phyloP scores from a whole-genome alignment of 2,113 vertebrate genomes.

The Chiloscyllium plagiosum region DNA sequence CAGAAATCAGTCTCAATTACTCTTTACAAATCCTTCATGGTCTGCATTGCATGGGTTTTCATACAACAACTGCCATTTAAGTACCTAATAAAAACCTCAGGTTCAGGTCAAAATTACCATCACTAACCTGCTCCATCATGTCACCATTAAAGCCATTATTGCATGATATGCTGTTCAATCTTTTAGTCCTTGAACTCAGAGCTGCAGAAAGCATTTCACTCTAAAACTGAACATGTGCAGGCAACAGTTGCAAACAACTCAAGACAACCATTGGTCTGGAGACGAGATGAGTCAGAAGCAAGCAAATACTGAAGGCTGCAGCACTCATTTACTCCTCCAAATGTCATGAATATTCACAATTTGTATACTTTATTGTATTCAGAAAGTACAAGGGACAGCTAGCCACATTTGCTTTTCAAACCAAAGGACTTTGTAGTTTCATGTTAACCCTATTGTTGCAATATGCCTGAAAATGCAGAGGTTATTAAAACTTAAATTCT shows the following conservation, averaged over 20 bases:
- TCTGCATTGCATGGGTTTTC: neutral
- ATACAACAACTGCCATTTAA: neutral
- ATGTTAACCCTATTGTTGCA: neutral
- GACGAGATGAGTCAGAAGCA: neutral
- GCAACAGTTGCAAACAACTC: neutral
- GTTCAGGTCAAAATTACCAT: neutral
- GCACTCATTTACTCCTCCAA: neutral
- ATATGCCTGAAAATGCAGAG: neutral
- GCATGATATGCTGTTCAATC: neutral
- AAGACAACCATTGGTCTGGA: neutral
- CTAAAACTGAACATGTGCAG: neutral
- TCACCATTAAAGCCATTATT: constrained; percentile 2
- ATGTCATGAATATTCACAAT: neutral
- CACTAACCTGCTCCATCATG: neutral
- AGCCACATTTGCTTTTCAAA: neutral
- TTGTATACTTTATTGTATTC: neutral
- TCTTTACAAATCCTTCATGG: constrained; percentile 15
- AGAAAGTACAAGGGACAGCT: too few relatives aligned
- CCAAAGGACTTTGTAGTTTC: neutral
- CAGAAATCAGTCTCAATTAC: neutral
- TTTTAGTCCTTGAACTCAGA: neutral
- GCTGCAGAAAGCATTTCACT: neutral
- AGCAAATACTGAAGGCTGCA: neutral
- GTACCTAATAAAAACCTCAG: neutral
- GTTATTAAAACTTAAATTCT: neutral